phyloP scores from a whole-genome alignment of 2,797 vertebrate genomes.

The Columba guinea region DNA sequence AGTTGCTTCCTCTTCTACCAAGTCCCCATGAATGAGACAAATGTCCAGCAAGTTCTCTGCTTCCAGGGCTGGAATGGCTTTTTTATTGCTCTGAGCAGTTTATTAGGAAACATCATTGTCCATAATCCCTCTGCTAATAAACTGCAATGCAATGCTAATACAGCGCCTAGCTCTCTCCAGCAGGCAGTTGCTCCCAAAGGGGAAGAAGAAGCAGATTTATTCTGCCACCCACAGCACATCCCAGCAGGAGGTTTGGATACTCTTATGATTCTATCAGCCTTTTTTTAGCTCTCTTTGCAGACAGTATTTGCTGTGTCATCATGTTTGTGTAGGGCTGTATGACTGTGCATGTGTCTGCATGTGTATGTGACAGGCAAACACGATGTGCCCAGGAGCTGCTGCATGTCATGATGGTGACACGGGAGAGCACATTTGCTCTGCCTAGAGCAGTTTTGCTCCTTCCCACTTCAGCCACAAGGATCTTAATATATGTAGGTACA shows the following conservation, averaged over 20 bases:
- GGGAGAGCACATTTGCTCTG: neutral
- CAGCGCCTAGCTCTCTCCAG: neutral
- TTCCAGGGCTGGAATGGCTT: neutral
- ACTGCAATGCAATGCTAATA: neutral
- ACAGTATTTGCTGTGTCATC: neutral
- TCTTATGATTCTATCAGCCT: neutral
- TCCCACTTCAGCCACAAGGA: neutral
- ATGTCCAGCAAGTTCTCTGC: neutral
- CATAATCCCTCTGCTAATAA: constrained; percentile 17
- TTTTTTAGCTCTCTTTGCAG: constrained; percentile 2
- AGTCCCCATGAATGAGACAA: neutral
- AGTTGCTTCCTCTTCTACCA: neutral
- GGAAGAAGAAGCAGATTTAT: neutral
- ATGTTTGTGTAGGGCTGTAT: neutral
- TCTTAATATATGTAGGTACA: neutral
- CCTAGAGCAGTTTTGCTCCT: neutral
- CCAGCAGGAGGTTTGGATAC: neutral
- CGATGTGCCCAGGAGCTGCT: neutral
- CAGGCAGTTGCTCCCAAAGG: constrained; percentile 33
- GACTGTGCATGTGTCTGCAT: neutral
- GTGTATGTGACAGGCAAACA: neutral
- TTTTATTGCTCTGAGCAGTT: neutral
- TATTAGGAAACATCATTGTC: neutral
- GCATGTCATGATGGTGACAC: neutral
- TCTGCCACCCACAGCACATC: neutral